Conservation (phyloP, 1,140 invertebrate species). For the Achroia grisella region DNA sequence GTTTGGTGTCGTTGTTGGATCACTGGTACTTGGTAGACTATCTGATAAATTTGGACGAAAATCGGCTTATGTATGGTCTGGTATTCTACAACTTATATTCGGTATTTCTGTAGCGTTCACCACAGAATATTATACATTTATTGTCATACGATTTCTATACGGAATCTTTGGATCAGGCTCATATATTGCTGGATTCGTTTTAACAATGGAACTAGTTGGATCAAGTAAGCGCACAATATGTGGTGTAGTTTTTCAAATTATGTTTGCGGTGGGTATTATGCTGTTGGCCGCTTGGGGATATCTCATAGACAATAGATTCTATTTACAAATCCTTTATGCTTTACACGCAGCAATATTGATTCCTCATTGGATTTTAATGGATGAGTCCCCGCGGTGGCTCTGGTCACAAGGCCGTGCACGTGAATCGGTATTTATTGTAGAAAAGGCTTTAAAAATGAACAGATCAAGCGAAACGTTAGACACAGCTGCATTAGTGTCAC, state of each 20-base stretch:
- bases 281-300: constrained; percentile 86
- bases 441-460: constrained; percentile 82
- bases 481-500: constrained; percentile 75
- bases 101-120: constrained; percentile 82
- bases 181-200: constrained; percentile 87
- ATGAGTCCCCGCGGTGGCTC: constrained; percentile 88
- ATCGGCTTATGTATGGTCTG: constrained; percentile 82
- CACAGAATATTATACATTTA: constrained; percentile 81
- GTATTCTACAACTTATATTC: constrained; percentile 79
- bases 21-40: constrained; percentile 84
- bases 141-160: constrained; percentile 81
- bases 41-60: constrained; percentile 91
- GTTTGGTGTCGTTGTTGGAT: constrained; percentile 89
- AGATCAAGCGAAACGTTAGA: constrained; percentile 75
- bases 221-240: constrained; percentile 85
- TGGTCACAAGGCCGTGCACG: constrained; percentile 83
- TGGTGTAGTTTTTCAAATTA: constrained; percentile 85
- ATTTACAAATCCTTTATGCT: constrained; percentile 86
- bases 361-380: constrained; percentile 86
- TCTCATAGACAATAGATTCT: constrained; percentile 82
- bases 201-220: constrained; percentile 91
- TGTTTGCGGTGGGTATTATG: constrained; percentile 88
- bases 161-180: constrained; percentile 86
- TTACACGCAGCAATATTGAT: constrained; percentile 81
- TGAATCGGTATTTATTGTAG: constrained; percentile 81